Evolutionary conservation across 2,888 invertebrate genomes (phyloP).

Genomic region (Standfussiana lucernea): DNA sequence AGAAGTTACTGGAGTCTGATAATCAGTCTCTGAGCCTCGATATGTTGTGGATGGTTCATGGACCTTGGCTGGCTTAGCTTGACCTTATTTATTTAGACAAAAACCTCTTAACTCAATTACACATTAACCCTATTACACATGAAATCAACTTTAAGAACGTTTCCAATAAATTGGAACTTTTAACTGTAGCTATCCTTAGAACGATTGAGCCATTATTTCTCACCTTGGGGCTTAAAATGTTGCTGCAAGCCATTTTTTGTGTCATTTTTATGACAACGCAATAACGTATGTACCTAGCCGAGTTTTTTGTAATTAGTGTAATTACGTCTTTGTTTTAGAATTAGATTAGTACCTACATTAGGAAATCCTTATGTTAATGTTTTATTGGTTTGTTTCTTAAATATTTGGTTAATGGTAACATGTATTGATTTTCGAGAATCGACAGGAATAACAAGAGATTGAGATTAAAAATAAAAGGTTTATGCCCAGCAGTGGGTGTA

Average conservation of each 20-base stretch:
- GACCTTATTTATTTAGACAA: neutral
- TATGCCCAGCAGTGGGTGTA: neutral
- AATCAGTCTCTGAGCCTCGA: no score
- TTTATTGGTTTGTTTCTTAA: neutral
- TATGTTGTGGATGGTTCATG: neutral
- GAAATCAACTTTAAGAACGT: slow-evolving; percentile 9
- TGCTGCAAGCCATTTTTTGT: slow-evolving; percentile 33
- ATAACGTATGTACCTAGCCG: slow-evolving; percentile 8
- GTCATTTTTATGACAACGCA: slow-evolving; percentile 27
- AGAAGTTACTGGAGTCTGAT: no score
- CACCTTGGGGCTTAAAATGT: slow-evolving; percentile 54
- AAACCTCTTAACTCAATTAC: neutral
- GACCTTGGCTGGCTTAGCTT: neutral
- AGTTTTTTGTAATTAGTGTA: slow-evolving; percentile 44
- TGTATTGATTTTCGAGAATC: neutral
- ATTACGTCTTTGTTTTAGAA: slow-evolving; percentile 35
- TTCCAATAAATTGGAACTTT: slow-evolving; percentile 28
- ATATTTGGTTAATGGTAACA: no score
- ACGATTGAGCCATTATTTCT: slow-evolving; percentile 45
- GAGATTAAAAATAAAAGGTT: neutral
- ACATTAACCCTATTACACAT: slow-evolving; percentile 12
- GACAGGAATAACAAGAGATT: neutral
- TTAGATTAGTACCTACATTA: slow-evolving; percentile 11
- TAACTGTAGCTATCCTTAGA: slow-evolving; percentile 22
- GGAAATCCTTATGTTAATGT: neutral